These are phyloP conservation scores for Pachycephus smyrnensis DNA, from an alignment of 2,888 invertebrate genomes.

Conservation along the genomic window DNA sequence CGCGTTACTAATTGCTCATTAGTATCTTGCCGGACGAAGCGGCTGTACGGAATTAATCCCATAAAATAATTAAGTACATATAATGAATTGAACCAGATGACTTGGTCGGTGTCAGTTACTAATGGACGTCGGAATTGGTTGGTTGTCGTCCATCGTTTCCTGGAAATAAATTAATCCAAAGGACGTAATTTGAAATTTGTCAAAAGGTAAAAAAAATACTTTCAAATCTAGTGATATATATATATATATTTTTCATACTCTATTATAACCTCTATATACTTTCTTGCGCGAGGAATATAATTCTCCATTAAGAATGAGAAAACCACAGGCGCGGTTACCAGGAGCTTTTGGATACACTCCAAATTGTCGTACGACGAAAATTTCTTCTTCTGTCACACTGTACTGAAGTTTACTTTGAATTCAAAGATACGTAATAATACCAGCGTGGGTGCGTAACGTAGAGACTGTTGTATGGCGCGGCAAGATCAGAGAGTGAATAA, in stretches of 20 bases:
- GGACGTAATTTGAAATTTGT: background rate
- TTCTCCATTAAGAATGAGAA: background rate
- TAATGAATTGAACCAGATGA: too few relatives aligned
- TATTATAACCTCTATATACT: background rate
- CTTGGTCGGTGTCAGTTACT: too few relatives aligned
- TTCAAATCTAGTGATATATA: background rate
- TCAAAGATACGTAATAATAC: background rate
- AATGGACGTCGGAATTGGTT: too few relatives aligned
- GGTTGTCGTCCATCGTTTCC: too few relatives aligned
- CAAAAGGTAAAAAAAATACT: background rate
- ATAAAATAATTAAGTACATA: background rate
- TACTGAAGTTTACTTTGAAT: background rate
- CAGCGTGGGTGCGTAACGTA: background rate
- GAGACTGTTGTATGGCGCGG: background rate
- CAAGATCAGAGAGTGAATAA: background rate
- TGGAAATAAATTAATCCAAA: too few relatives aligned
- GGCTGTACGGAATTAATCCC: background rate
- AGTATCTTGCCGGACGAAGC: background rate
- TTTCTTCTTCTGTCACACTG: background rate
- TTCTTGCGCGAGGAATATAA: background rate
- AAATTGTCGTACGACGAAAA: background rate
- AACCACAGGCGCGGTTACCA: background rate
- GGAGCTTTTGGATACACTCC: background rate
- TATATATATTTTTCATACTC: background rate
- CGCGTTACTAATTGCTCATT: background rate